Percentiles rank a stretch among this genome's conserved stretches.
phyloP scores from a whole-genome alignment of 2,113 vertebrate genomes.

The Pachyramphus minor region DNA sequence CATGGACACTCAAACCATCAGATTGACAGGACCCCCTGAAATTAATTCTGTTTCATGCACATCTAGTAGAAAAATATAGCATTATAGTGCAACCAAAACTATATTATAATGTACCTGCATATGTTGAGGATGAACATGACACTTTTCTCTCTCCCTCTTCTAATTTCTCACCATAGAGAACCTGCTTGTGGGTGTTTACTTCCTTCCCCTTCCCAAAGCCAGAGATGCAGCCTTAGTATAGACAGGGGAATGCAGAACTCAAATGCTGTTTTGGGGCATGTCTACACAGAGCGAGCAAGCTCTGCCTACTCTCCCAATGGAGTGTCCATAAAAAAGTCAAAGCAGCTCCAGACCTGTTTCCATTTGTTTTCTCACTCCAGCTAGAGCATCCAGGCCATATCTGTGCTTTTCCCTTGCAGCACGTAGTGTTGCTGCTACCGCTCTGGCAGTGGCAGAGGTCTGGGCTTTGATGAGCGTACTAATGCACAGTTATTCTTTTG shows the following conservation, averaged over 20 bases:
- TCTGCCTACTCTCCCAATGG: not conserved
- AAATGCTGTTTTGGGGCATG: not conserved
- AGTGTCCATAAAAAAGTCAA: not conserved
- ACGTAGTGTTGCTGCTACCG: not conserved
- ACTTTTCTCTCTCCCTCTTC: not conserved
- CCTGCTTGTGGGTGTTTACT: not conserved
- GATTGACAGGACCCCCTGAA: not conserved
- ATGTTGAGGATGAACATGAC: not conserved
- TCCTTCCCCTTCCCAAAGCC: not conserved
- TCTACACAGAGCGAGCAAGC: not conserved
- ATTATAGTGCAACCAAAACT: not conserved
- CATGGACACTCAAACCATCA: not conserved
- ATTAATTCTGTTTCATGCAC: not conserved
- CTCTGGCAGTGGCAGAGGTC: not conserved
- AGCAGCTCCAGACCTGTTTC: not conserved
- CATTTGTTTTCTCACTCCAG: not conserved
- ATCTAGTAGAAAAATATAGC: not conserved
- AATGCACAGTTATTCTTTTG: not conserved
- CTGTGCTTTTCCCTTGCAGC: not conserved
- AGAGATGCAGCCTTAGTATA: not conserved
- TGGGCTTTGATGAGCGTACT: not conserved
- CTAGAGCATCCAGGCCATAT: not conserved
- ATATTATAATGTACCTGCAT: not conserved
- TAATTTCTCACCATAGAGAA: not conserved
- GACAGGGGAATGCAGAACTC: fast-evolving